Evolutionary conservation across 1,140 invertebrate genomes (phyloP).

Genomic region (Drosophila pallidifrons): DNA sequence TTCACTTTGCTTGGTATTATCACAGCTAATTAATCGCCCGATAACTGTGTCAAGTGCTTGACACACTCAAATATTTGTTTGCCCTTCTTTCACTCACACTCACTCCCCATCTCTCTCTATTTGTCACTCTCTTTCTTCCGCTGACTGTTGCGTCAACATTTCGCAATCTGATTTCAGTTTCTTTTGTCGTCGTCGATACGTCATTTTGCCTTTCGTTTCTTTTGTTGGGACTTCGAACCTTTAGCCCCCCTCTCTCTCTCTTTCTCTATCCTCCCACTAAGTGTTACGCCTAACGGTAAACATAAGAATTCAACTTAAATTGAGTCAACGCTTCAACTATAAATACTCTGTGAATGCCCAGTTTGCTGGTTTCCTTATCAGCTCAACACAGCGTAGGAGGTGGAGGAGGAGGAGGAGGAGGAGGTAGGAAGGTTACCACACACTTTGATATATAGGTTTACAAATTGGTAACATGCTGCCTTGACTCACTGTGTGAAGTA

Average conservation of each 20-base stretch:
- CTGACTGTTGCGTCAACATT: slow-evolving; percentile 32
- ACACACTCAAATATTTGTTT: slow-evolving; percentile 46
- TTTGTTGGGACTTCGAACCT: neutral
- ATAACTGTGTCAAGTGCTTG: slow-evolving; percentile 51
- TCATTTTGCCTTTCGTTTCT: slow-evolving; percentile 25
- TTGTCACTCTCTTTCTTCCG: neutral
- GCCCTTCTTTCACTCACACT: slow-evolving; percentile 22
- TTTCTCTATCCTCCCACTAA: neutral
- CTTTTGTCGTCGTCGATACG: slow-evolving; percentile 37
- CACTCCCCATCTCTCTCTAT: neutral
- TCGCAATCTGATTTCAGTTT: slow-evolving; percentile 45
- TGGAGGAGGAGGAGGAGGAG: neutral
- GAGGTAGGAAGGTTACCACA: neutral
- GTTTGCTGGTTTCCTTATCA: slow-evolving; percentile 36
- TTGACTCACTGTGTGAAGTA: neutral
- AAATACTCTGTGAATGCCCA: slow-evolving; percentile 17
- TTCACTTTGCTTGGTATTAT: slow-evolving; percentile 9
- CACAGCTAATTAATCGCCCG: slow-evolving; percentile 36
- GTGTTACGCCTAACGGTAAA: slow-evolving; percentile 11
- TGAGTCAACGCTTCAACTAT: slow-evolving; percentile 38
- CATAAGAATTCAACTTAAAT: slow-evolving; percentile 38
- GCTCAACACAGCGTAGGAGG: neutral
- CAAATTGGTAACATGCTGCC: slow-evolving; percentile 13
- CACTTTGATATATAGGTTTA: slow-evolving; percentile 19
- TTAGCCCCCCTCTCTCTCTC: neutral